Percentiles rank a stretch among this genome's conserved stretches.
Conservation (phyloP, 2,797 vertebrate genomes). For the Cercopithecus petaurista region DNA sequence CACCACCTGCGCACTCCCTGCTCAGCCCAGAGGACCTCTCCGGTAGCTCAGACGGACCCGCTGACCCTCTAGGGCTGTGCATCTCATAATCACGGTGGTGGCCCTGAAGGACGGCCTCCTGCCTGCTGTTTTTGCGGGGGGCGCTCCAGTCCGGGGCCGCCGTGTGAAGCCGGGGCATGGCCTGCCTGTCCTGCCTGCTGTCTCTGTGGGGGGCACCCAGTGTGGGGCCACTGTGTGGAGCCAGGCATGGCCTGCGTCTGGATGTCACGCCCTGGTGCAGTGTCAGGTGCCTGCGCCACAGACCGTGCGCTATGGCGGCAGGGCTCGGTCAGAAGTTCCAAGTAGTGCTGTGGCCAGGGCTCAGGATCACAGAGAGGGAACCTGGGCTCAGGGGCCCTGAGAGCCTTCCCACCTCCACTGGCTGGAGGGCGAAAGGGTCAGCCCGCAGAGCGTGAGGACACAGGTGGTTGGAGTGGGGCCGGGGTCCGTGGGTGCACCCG, state of each 20-base stretch:
- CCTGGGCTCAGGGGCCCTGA: not conserved
- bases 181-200: not conserved
- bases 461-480: not conserved
- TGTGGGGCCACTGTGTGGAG: not conserved
- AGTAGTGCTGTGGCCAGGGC: too few species aligned
- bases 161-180: fast-evolving
- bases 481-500: too few species aligned
- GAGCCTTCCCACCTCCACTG: not conserved
- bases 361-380: not conserved
- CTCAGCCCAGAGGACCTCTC: not conserved
- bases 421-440: not conserved
- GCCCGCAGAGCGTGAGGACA: not conserved
- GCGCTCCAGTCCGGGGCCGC: too few species aligned
- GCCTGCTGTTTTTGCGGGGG: fast-evolving
- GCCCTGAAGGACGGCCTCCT: not conserved
- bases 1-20: not conserved
- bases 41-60: fast-evolving
- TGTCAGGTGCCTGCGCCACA: not conserved
- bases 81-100: not conserved
- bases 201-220: fast-evolving
- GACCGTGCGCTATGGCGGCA: fast-evolving
- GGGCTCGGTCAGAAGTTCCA: too few species aligned
- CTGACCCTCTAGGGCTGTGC: fast-evolving
- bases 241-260: fast-evolving
- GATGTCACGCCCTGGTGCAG: fast-evolving